Percentiles rank a stretch among this genome's conserved stretches.
Evolutionary conservation across 2,797 vertebrate genomes (phyloP).

Genomic region (Lepilemur septentrionalis): DNA sequence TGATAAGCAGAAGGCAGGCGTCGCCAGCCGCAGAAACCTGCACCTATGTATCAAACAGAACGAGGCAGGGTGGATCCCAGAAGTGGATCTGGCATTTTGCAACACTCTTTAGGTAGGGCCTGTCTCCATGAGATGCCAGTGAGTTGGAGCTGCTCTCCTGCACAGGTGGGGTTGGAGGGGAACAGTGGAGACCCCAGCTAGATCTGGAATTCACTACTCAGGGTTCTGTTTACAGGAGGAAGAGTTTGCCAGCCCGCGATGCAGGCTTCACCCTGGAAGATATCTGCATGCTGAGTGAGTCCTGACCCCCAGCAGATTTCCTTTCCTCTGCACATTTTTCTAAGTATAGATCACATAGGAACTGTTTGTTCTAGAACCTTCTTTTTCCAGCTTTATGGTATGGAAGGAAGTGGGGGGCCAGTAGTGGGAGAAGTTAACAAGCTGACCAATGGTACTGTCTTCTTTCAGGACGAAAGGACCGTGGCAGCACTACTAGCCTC

Average conservation of each 20-base stretch:
- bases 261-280: constrained; percentile 94
- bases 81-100: background rate
- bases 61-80: background rate
- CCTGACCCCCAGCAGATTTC: background rate
- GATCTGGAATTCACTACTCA: background rate
- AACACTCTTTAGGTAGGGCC: background rate
- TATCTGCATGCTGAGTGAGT: constrained; percentile 95
- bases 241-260: constrained; percentile 92
- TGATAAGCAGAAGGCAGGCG: background rate
- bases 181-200: background rate
- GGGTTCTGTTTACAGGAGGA: constrained; percentile 87
- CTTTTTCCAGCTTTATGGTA: background rate
- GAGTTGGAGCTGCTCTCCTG: background rate
- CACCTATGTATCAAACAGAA: too few species aligned
- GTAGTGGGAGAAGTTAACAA: background rate
- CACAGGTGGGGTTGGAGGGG: too few species aligned
- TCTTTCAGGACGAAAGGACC: constrained; percentile 90
- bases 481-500: constrained; percentile 95
- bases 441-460: background rate
- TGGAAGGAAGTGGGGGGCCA: background rate
- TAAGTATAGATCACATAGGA: background rate
- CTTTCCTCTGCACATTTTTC: background rate
- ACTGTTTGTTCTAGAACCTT: background rate
- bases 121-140: background rate
- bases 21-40: background rate